Percentiles rank a stretch among this genome's conserved stretches.
phyloP scores from a whole-genome alignment of 1,140 invertebrate genomes.

The Drosophila fuyamai region DNA sequence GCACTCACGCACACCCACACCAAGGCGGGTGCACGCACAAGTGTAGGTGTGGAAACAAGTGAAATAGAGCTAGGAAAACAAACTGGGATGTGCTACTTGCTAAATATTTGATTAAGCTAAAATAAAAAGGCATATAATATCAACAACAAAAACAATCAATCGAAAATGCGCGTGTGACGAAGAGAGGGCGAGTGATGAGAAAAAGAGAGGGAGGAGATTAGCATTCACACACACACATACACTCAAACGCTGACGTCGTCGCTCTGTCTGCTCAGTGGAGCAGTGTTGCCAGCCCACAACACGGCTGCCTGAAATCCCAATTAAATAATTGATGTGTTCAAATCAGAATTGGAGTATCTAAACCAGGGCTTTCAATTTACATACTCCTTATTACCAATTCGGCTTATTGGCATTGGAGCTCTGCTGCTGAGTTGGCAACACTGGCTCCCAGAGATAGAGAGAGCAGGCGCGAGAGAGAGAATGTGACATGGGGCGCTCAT shows the following conservation, averaged over 20 bases:
- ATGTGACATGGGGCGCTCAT: slow-evolving; percentile 50
- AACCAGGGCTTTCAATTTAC: slow-evolving; percentile 6
- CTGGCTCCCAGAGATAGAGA: slow-evolving; percentile 32
- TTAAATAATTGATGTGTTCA: slow-evolving; percentile 32
- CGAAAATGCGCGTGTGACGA: slow-evolving; percentile 64
- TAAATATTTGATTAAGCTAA: slow-evolving; percentile 59
- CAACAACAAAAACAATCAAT: slow-evolving; percentile 68
- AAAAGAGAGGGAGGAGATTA: slow-evolving; percentile 10
- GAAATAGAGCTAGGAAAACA: slow-evolving; percentile 12
- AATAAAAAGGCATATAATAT: slow-evolving; percentile 54
- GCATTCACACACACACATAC: slow-evolving; percentile 13
- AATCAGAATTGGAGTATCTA: slow-evolving; percentile 23
- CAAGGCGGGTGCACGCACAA: slow-evolving; percentile 1
- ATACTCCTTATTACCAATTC: slow-evolving; percentile 3
- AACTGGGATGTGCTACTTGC: slow-evolving; percentile 34
- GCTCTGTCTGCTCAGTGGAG: slow-evolving; percentile 58
- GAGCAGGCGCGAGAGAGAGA: slow-evolving; percentile 19
- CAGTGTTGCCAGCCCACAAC: slow-evolving; percentile 33
- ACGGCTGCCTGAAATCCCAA: slow-evolving; percentile 8
- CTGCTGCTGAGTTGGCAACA: slow-evolving; percentile 68
- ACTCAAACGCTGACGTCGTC: slow-evolving; percentile 48
- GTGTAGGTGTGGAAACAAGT: slow-evolving; percentile 33
- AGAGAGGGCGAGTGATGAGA: slow-evolving; percentile 12
- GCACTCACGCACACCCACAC: slow-evolving; percentile 11
- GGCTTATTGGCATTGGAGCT: slow-evolving; percentile 44